These are phyloP conservation scores for Nysson spinosus DNA, from an alignment of 2,888 invertebrate genomes.

Conservation along the genomic window DNA sequence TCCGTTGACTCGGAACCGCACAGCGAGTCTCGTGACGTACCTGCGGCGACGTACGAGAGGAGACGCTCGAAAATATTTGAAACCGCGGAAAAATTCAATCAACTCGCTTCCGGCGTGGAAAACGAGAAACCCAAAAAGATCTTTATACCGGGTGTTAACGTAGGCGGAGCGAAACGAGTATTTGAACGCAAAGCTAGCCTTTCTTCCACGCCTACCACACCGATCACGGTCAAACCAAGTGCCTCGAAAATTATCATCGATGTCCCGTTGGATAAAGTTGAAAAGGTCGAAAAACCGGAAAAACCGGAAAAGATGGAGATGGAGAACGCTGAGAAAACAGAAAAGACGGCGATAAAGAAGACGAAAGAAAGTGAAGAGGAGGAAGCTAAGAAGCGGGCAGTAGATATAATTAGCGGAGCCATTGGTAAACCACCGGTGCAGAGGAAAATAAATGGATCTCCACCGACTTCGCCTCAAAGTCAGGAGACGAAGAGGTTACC, in stretches of 20 bases:
- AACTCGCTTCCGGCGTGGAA: conserved; percentile 68
- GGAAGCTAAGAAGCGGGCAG: conserved; percentile 71
- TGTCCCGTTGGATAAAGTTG: conserved; percentile 62
- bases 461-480: conserved; percentile 71
- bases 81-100: conserved; percentile 85
- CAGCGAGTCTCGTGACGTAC: conserved; percentile 62
- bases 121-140: conserved; percentile 87
- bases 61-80: conserved; percentile 84
- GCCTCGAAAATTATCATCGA: conserved; percentile 72
- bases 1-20: conserved; percentile 65
- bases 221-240: conserved; percentile 67
- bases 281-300: conserved; percentile 50
- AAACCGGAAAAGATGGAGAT: conserved; percentile 41
- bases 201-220: conserved; percentile 74
- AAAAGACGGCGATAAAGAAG: too few relatives aligned
- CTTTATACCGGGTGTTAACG: conserved; percentile 88
- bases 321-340: conserved; percentile 41
- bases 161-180: conserved; percentile 91
- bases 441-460: conserved; percentile 66
- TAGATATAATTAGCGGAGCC: conserved; percentile 73
- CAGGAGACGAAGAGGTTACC: conserved; percentile 70
- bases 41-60: conserved; percentile 79
- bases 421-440: conserved; percentile 69
- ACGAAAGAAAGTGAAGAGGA: too few relatives aligned
- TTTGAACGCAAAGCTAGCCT: conserved; percentile 89